These are phyloP conservation scores for Cyprinodon variegatus DNA, from an alignment of 2,113 vertebrate species.

Conservation along the genomic window DNA sequence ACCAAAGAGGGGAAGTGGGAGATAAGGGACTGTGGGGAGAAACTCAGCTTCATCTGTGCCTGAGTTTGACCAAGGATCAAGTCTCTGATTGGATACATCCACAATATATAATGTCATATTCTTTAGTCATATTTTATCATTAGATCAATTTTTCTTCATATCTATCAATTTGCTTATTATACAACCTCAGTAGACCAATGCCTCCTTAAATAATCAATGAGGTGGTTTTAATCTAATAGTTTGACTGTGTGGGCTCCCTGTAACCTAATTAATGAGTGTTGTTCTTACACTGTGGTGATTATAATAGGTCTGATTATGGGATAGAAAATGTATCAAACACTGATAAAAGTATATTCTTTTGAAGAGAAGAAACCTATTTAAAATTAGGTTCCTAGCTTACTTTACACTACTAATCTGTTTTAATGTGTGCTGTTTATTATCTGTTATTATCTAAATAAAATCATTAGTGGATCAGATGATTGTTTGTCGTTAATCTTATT, in stretches of 20 bases:
- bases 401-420: no score
- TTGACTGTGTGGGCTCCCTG: neutral
- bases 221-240: neutral
- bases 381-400: neutral
- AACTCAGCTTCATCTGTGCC: constrained; percentile 33
- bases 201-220: neutral
- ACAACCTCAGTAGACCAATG: no score
- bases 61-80: neutral
- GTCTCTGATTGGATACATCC: neutral
- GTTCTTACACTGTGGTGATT: neutral
- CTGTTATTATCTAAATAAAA: no score
- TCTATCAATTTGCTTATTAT: neutral
- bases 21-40: constrained; percentile 20
- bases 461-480: no score
- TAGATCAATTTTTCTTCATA: neutral
- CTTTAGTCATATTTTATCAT: neutral
- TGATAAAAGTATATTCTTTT: neutral
- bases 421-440: no score
- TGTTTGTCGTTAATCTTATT: no score
- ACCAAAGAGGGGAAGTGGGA: constrained; percentile 31
- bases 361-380: neutral
- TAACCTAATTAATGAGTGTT: neutral
- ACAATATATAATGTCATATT: neutral
- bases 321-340: neutral
- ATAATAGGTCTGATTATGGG: neutral